Evolutionary conservation across 1,140 invertebrate genomes (phyloP), one percentile per base, ranked within the genome.

Genomic region (Drosophila repletoides): DNA sequence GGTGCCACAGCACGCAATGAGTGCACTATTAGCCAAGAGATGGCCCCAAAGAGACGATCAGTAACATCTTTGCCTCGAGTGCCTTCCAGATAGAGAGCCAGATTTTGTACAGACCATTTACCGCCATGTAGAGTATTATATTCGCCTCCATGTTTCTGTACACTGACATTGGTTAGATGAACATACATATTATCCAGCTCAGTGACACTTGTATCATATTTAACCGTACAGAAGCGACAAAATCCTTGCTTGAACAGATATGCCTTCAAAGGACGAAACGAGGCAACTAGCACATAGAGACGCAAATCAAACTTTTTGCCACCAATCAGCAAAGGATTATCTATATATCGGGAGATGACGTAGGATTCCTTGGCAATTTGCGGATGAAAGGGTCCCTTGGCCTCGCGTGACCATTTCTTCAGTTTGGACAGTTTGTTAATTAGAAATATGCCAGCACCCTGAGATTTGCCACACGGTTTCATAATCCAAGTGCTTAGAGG

Each of bases 401-500:
- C 94, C 89, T 96, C 95, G 15, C 95, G 92, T 0, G 96, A 97
- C 95, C 96, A 97, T 80, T 95, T 95, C 87, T 96, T 97, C 9
- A 97, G 91, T 91, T 97, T 96, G 1, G 96, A 96, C 29, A 97
- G 90, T 91, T 97, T 97, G 76, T 97, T 97, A 67, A 97, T 96
- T 0, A 97, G 91, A 87, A 97, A 97, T 68, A 97, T 97, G 3
- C 96, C 96, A 3, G 95, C 93, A 0, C 95, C 96, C 90, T 97
- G 96, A 7, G 96, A 97, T 89, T 97, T 95, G 14, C 97, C 97
- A 88, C 96, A 97, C 0, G 98, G 98, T 90, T 98, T 99, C 96
- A 99, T 98, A 55, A 99, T 99, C 97, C 97, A 99, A 0, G 97
- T 98, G 58, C 95, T 97, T 69, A 96, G 94, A 0, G 97, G 97